phyloP scores from a whole-genome alignment of 2,113 vertebrate genomes.

The Lates calcarifer region DNA sequence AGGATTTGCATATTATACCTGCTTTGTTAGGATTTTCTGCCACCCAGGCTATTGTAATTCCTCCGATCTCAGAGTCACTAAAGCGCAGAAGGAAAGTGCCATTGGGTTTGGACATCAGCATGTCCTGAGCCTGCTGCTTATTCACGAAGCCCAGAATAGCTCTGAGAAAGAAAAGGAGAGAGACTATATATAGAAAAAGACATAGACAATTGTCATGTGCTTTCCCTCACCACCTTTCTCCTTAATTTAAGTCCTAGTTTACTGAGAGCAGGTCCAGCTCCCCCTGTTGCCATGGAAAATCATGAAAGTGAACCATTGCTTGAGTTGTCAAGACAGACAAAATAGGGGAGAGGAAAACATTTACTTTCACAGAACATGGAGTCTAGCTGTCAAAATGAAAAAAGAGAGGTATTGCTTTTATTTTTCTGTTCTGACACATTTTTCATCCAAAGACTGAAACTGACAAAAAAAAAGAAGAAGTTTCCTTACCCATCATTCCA shows the following conservation, averaged over 20 bases:
- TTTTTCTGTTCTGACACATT: constrained; percentile 6
- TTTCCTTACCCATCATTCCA: constrained; percentile 95
- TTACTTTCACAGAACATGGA: not conserved
- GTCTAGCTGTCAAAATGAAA: constrained; percentile 26
- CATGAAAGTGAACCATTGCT: not conserved
- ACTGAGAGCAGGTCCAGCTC: not conserved
- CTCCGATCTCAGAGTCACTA: constrained; percentile 97
- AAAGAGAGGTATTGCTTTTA: not conserved
- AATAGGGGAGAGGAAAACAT: constrained; percentile 13
- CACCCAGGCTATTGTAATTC: constrained; percentile 98
- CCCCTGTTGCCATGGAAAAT: constrained; percentile 48
- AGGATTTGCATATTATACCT: constrained; percentile 69
- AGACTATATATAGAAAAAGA: not conserved
- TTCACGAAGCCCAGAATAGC: constrained; percentile 98
- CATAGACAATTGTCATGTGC: not conserved
- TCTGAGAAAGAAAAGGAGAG: constrained; percentile 75
- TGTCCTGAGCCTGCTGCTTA: constrained; percentile 98
- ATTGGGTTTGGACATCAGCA: constrained; percentile 97
- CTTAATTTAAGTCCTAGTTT: constrained; percentile 5
- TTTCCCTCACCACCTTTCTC: not conserved
- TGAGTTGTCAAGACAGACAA: constrained; percentile 8
- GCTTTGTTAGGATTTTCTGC: constrained; percentile 89
- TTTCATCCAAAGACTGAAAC: not conserved
- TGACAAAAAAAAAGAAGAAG: not conserved
- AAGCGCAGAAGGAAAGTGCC: constrained; percentile 97